Evolutionary conservation across 2,888 invertebrate genomes (phyloP), one percentile per base, ranked within the genome.

Genomic region (Toxonevra muliebris): DNA sequence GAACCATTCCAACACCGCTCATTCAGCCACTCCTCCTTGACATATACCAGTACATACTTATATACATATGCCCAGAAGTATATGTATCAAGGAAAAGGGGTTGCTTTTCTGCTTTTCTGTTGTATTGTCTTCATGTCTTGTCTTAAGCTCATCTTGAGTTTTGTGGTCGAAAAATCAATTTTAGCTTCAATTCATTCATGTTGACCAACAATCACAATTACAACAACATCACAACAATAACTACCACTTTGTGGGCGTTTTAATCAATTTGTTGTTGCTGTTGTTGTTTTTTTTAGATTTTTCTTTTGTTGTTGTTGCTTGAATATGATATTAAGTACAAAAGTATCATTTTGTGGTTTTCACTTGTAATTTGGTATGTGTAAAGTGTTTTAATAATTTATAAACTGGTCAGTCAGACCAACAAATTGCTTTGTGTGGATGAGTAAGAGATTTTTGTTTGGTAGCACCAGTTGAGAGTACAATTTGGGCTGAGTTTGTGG

Each of bases 131-230:
- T 57, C 48, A 50, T 12, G 3, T n/a, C 19, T 66, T 61, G 30
- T 30, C 30, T 30, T 30, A 7, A 30, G 30, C 30, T 4, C 30
- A 30, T 30, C 30, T 30, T 30, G 30, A 30, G 30, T 30, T 30
- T 30, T 30, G 57, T 55, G 61, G 61, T 57, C 50, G 66, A 61
- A 52, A 66, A 66, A 66, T 66, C 66, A 66, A 66, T 66, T 66
- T 54, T 43, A 42, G 19, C 15, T 59, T 53, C 65, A 65, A 65
- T 17, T 11, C 17, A 43, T 41, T 9, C 2, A 19, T n/a, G 17
- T 12, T 43, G 30, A 1, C 8, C 10, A n/a, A 2, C 30, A 59
- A 8, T 15, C 42, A n/a, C 20, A 17, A 42, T 13, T 57, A 20
- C 42, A 30, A 41, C 11, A 5, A 48, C 48, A 2, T 40, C 50